Percentiles rank a stretch among this genome's conserved stretches.
Evolutionary conservation across 2,113 vertebrate genomes (phyloP).

Genomic region (Chelonoidis abingdonii): DNA sequence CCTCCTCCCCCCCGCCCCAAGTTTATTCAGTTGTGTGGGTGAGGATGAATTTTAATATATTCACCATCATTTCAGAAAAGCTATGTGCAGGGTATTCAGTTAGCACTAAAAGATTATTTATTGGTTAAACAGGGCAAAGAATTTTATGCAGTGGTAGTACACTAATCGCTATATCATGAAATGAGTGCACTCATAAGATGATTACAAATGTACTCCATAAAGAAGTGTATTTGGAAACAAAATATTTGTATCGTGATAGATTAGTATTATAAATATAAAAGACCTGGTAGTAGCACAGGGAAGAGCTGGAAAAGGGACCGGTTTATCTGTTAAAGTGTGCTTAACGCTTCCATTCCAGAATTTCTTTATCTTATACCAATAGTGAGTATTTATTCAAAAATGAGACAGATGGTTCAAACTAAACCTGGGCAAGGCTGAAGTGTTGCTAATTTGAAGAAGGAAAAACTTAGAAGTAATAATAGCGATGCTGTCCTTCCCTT

Average conservation of each 20-base stretch:
- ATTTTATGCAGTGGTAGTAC: background rate
- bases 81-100: slow-evolving; percentile 14
- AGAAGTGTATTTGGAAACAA: background rate
- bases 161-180: slow-evolving; percentile 21
- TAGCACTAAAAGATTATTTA: slow-evolving; percentile 58
- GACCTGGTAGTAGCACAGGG: slow-evolving; percentile 1
- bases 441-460: slow-evolving; percentile 18
- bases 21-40: background rate
- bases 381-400: background rate
- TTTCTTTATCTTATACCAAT: slow-evolving; percentile 52
- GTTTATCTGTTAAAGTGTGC: slow-evolving; percentile 5
- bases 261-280: slow-evolving; percentile 29
- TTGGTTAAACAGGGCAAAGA: slow-evolving; percentile 37
- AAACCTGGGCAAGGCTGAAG: slow-evolving; percentile 14
- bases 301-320: slow-evolving; percentile 29
- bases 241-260: background rate
- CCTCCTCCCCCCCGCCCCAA: background rate
- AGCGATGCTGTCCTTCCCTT: background rate
- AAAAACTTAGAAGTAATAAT: background rate
- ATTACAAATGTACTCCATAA: slow-evolving; percentile 32
- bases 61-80: background rate
- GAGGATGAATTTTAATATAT: background rate
- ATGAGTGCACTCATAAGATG: slow-evolving; percentile 36
- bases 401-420: slow-evolving; percentile 17
- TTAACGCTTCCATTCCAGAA: slow-evolving; percentile 41